Evolutionary conservation across 1,140 invertebrate species (phyloP).

Genomic region (Caenorhabditis inopinata): DNA sequence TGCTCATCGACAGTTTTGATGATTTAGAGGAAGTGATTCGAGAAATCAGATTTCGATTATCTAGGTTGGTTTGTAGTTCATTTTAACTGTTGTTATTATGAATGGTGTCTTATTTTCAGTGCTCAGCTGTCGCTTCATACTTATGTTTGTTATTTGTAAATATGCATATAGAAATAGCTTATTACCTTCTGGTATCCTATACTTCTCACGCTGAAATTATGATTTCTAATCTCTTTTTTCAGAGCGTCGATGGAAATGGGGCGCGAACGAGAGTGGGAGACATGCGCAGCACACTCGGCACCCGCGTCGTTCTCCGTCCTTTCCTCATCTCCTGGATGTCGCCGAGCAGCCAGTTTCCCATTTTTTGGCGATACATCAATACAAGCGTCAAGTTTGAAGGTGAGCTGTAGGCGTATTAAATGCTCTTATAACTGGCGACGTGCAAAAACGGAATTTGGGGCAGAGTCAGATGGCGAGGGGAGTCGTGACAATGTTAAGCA

Average conservation of each 20-base stretch:
- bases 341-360: conserved; percentile 36
- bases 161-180: background rate
- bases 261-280: conserved; percentile 26
- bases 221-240: too few species aligned
- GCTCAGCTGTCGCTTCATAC: too few species aligned
- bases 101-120: background rate
- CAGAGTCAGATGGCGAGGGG: background rate
- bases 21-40: background rate
- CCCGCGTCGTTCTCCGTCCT: background rate
- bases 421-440: background rate
- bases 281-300: conserved; percentile 16
- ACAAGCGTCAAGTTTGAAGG: conserved; percentile 28
- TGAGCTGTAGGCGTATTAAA: too few species aligned
- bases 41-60: background rate
- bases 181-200: background rate
- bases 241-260: conserved; percentile 28
- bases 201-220: too few species aligned
- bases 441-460: conserved; percentile 22
- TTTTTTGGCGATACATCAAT: conserved; percentile 31
- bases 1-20: conserved; percentile 14
- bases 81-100: background rate
- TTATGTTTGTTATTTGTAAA: background rate
- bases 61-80: conserved; percentile 12
- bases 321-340: conserved; percentile 25
- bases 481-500: background rate